phyloP scores from a whole-genome alignment of 2,797 vertebrate genomes.

The Crocidura indochinensis region DNA sequence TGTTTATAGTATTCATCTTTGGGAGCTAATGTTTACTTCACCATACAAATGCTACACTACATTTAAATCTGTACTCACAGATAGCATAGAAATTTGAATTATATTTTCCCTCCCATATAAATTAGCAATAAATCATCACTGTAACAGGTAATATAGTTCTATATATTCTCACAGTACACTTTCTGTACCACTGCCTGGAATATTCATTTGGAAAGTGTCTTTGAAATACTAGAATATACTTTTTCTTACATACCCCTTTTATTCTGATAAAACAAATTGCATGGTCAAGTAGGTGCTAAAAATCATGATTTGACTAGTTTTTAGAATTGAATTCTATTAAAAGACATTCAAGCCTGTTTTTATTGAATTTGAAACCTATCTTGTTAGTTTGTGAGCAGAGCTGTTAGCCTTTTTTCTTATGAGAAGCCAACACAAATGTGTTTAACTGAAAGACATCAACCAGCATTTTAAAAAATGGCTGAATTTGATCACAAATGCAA shows the following conservation, averaged over 20 bases:
- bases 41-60: constrained; percentile 87
- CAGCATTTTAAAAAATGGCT: neutral
- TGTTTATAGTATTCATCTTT: constrained; percentile 80
- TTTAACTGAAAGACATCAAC: neutral
- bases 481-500: constrained; percentile 30
- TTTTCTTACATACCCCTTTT: constrained; percentile 50
- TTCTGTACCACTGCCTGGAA: constrained; percentile 77
- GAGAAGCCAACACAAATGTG: constrained; percentile 59
- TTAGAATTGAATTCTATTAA: constrained; percentile 30
- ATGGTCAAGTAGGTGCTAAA: constrained; percentile 50
- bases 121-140: constrained; percentile 89
- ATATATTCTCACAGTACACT: constrained; percentile 46
- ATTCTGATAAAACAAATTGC: constrained; percentile 62
- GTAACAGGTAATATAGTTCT: constrained; percentile 74
- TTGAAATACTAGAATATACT: constrained; percentile 41
- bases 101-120: constrained; percentile 91
- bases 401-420: constrained; percentile 1
- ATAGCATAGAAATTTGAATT: constrained; percentile 93
- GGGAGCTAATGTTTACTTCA: constrained; percentile 91
- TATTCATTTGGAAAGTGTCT: constrained; percentile 64
- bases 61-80: constrained; percentile 89
- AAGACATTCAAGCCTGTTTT: neutral
- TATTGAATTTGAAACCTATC: neutral
- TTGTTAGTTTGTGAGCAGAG: neutral
- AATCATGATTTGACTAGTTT: constrained; percentile 62